phyloP scores from a whole-genome alignment of 2,888 invertebrate species.

The Leptinotarsa rubiginosa region DNA sequence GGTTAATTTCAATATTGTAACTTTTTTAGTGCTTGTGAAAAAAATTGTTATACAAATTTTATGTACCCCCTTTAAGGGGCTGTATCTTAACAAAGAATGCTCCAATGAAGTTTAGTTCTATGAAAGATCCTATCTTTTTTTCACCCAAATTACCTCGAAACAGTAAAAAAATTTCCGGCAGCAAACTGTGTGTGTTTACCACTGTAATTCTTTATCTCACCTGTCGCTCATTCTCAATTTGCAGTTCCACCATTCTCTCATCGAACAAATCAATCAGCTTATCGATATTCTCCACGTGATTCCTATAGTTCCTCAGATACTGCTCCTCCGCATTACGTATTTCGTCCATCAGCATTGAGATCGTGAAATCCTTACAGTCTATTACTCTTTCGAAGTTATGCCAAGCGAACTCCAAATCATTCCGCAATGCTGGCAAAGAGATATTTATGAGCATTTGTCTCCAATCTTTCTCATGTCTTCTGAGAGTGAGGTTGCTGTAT shows the following conservation, averaged over 20 bases:
- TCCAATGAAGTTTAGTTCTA: no score
- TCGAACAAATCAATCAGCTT: slow-evolving; percentile 60
- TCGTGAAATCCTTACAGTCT: slow-evolving; percentile 66
- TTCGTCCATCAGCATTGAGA: slow-evolving; percentile 64
- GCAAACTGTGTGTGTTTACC: no score
- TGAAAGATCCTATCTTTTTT: no score
- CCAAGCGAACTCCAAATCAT: slow-evolving; percentile 65
- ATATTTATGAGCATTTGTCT: slow-evolving; percentile 62
- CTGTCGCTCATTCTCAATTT: slow-evolving; percentile 56
- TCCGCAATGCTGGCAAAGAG: slow-evolving; percentile 62
- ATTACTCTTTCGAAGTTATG: slow-evolving; percentile 66
- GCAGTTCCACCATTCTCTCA: slow-evolving; percentile 59
- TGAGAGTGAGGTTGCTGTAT: slow-evolving; percentile 60
- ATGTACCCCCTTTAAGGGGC: no score
- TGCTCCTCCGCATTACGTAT: slow-evolving; percentile 64
- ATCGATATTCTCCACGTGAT: slow-evolving; percentile 64
- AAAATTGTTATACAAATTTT: no score
- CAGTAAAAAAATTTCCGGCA: no score
- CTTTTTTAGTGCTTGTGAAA: no score
- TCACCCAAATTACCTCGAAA: no score
- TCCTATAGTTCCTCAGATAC: slow-evolving; percentile 60
- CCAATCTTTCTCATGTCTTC: slow-evolving; percentile 62
- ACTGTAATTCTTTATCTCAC: slow-evolving; percentile 44
- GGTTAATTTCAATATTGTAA: no score
- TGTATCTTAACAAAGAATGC: no score